Percentiles rank a stretch among this genome's conserved stretches.
These are phyloP conservation scores for Pediacus dermestoides DNA, from an alignment of 2,888 invertebrate species.

Conservation along the genomic window DNA sequence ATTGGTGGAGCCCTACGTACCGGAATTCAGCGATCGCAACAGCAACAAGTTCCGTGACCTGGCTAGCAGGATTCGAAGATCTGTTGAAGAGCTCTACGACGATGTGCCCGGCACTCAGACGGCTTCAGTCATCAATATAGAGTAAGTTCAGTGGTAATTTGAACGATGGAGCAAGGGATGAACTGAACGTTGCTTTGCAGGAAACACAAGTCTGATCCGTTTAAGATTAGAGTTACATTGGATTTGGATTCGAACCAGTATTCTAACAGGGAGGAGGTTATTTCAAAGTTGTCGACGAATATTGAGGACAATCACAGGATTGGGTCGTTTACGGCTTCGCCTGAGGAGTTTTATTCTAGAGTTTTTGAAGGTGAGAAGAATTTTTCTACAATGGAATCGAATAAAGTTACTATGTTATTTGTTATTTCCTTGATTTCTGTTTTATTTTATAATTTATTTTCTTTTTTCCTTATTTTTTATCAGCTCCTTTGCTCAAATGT, in stretches of 20 bases:
- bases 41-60: conserved; percentile 59
- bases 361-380: conserved; percentile 59
- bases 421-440: conserved; percentile 18
- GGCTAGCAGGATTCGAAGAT: conserved; percentile 56
- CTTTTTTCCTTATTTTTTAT: conserved; percentile 23
- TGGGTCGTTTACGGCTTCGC: conserved; percentile 55
- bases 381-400: not conserved
- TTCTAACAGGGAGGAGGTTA: conserved; percentile 51
- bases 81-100: conserved; percentile 58
- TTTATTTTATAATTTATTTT: conserved; percentile 27
- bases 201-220: conserved; percentile 55
- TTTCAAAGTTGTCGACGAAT: conserved; percentile 55
- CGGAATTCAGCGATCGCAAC: conserved; percentile 58
- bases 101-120: conserved; percentile 56
- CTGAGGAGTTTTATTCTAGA: conserved; percentile 60
- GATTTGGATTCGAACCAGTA: conserved; percentile 64
- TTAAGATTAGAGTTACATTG: conserved; percentile 63
- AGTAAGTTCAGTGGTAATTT: conserved; percentile 52
- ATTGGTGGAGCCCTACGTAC: conserved; percentile 60
- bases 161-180: conserved; percentile 12
- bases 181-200: conserved; percentile 42
- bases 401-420: conserved; percentile 1
- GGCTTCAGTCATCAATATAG: conserved; percentile 64
- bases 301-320: conserved; percentile 55
- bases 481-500: conserved; percentile 40